A percentile compares a stretch with the other conserved stretches of the same genome.
Evolutionary conservation across 2,797 vertebrate genomes (phyloP).

Genomic region (Ctenochaetus hawaiiensis): DNA sequence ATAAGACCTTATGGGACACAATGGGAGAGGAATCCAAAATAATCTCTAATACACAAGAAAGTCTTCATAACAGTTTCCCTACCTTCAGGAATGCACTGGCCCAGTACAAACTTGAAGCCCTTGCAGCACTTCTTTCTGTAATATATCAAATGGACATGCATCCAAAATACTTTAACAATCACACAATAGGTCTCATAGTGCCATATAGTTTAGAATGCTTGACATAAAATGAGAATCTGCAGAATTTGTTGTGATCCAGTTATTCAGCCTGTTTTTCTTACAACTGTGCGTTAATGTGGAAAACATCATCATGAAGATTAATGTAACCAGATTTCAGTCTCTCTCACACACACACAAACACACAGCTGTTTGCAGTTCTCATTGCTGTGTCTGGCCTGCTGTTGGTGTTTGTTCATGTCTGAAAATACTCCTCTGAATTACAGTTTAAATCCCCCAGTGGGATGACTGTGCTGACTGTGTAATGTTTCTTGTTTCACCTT

Average conservation of each 20-base stretch:
- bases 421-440: constrained; percentile 27
- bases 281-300: constrained; percentile 46
- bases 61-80: constrained; percentile 68
- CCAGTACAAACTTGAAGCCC: constrained; percentile 97
- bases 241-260: background rate
- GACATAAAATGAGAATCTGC: background rate
- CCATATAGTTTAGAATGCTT: background rate
- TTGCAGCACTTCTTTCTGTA: constrained; percentile 97
- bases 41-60: constrained; percentile 49
- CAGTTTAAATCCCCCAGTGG: constrained; percentile 2
- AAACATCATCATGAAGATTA: constrained; percentile 40
- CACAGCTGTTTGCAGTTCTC: constrained; percentile 21
- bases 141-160: constrained; percentile 54
- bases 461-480: background rate
- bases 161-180: constrained; percentile 17
- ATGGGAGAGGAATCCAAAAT: constrained; percentile 41
- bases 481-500: constrained; percentile 4
- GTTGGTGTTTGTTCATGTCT: constrained; percentile 37
- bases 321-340: constrained; percentile 23
- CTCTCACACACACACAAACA: constrained; percentile 12
- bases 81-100: constrained; percentile 99
- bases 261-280: constrained; percentile 42
- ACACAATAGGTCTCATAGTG: background rate
- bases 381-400: constrained; percentile 25
- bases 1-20: constrained; percentile 28